These are phyloP conservation scores for Drosophila percnosoma DNA, from an alignment of 2,888 invertebrate species.

Conservation along the genomic window DNA sequence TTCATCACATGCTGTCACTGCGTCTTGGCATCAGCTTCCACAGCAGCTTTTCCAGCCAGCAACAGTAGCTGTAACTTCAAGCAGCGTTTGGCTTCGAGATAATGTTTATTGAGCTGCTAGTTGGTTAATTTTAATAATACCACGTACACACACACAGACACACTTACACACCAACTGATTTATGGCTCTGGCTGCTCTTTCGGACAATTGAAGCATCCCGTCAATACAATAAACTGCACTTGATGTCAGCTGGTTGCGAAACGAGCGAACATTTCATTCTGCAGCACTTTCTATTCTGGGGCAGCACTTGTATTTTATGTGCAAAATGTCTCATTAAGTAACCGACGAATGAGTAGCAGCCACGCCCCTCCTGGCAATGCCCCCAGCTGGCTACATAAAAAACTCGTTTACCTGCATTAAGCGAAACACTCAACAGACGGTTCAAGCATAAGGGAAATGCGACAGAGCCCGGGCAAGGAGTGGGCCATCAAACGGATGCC, in stretches of 20 bases:
- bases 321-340: slow-evolving; percentile 72
- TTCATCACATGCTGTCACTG: slow-evolving; percentile 79
- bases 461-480: slow-evolving; percentile 37
- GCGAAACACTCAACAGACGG: slow-evolving; percentile 78
- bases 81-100: slow-evolving; percentile 45
- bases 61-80: slow-evolving; percentile 1
- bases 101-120: slow-evolving; percentile 79
- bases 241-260: slow-evolving; percentile 37
- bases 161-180: slow-evolving; percentile 51
- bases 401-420: slow-evolving; percentile 80
- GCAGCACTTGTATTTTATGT: slow-evolving; percentile 65
- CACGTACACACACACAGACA: not conserved
- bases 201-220: slow-evolving; percentile 66
- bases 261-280: slow-evolving; percentile 6
- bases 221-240: slow-evolving; percentile 77
- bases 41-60: slow-evolving; percentile 17
- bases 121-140: slow-evolving; percentile 77
- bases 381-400: slow-evolving; percentile 63
- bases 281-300: slow-evolving; percentile 12
- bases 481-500: slow-evolving; percentile 67
- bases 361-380: slow-evolving; percentile 20
- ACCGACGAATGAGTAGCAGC: slow-evolving; percentile 39
- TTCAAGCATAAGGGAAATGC: slow-evolving; percentile 77
- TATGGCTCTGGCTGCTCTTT: slow-evolving; percentile 40
- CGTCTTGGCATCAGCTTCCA: slow-evolving; percentile 55